These are phyloP conservation scores for Dicycla oo DNA, from an alignment of 2,888 invertebrate species.

Conservation along the genomic window DNA sequence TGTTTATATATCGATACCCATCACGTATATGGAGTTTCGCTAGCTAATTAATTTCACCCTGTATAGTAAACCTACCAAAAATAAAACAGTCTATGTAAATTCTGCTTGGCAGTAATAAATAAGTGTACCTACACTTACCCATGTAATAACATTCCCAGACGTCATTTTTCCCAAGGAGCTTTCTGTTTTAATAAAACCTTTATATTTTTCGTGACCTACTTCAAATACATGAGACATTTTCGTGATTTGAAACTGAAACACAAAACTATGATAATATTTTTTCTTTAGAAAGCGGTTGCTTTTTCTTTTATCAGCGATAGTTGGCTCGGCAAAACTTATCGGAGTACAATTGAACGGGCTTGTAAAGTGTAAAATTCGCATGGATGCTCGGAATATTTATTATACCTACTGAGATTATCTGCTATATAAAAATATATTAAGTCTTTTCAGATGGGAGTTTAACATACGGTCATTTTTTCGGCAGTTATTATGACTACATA, in stretches of 20 bases:
- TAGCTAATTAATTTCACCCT: too few species aligned
- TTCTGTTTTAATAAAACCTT: conserved; percentile 3
- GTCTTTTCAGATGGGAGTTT: background rate
- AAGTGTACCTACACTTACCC: background rate
- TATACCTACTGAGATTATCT: background rate
- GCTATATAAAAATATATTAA: background rate
- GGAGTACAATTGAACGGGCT: conserved; percentile 26
- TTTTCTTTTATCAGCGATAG: conserved; percentile 21
- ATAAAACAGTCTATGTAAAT: background rate
- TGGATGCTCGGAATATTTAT: conserved; percentile 29
- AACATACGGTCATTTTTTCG: too few species aligned
- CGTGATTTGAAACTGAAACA: conserved; percentile 35
- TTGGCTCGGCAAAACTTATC: conserved; percentile 22
- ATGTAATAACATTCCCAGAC: background rate
- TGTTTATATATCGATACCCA: too few species aligned
- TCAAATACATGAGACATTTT: conserved; percentile 19
- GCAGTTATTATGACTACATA: too few species aligned
- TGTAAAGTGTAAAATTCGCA: conserved; percentile 20
- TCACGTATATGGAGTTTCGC: too few species aligned
- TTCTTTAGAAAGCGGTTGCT: conserved; percentile 4
- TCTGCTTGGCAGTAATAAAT: background rate
- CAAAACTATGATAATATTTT: conserved; percentile 26
- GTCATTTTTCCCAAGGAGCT: conserved; percentile 19
- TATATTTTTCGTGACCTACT: conserved; percentile 29
- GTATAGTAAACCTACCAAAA: background rate